Base-by-base conservation (phyloP, 2,888 invertebrate genomes). In the Amphipoea lucens region DNA sequence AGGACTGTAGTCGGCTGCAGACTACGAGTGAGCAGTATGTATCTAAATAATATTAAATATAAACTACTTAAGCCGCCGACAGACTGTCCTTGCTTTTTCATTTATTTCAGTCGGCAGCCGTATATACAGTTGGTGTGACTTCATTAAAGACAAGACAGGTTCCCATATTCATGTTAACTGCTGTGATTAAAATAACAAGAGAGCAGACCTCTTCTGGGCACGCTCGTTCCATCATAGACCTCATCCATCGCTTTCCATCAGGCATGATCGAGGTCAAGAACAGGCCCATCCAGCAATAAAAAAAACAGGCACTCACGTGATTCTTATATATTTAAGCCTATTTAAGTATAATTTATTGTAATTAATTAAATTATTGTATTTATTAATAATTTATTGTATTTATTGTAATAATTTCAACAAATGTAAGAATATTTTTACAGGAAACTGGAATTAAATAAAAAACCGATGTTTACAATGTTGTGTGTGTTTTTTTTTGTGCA, bases 391-490 rank as follows among this genome's bases (percentile, higher is more conserved):
- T n/a, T n/a, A n/a, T n/a, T n/a, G n/a, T n/a, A n/a, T n/a, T n/a
- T n/a, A n/a, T n/a, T n/a, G n/a, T n/a, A n/a, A n/a, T 51, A 23
- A 51, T 69, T 54, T 54, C 1, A 36, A 70, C 12, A 48, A 68
- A 29, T 48, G 7, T 69, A 14, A 51, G 12, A 20, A 51, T 36
- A 51, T 20, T 51, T 48, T 7, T 29, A 51, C 5, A 29, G 2
- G 11, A 45, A 67, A 45, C 17, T 68, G 17, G n/a, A 68, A 9
- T 68, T 67, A 45, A 67, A 68, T 68, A 48, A 20, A 68, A 45
- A 69, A 23, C 0, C 1, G 14, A 67, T 42, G 14, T 20, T 20
- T 23, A 51, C 29, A 20, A 5, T 48, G 12, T 36, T 29, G 9
- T 29, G 29, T 29, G 9, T 29, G 29, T 29, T 20, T 29, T 48